Percentiles rank a stretch among this genome's conserved stretches.
Evolutionary conservation across 2,113 vertebrate genomes (phyloP).

Genomic region (Pholis gunnellus): DNA sequence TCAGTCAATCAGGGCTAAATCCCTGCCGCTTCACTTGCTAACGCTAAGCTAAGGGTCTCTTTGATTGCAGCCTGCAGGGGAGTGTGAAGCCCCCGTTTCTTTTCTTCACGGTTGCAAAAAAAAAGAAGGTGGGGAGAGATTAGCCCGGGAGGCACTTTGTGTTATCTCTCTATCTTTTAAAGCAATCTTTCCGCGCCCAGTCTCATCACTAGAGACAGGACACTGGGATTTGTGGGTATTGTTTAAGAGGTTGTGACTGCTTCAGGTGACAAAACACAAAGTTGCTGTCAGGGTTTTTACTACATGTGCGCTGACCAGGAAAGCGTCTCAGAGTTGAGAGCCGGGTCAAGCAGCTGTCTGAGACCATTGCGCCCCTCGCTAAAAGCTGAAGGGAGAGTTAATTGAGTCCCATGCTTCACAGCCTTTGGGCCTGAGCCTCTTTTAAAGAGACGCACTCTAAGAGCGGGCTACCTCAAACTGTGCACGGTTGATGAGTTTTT

Average conservation of each 20-base stretch:
- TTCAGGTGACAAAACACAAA: slow-evolving; percentile 61
- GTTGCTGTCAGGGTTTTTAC: slow-evolving; percentile 56
- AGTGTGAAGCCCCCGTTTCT: slow-evolving; percentile 59
- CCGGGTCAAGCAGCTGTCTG: slow-evolving; percentile 64
- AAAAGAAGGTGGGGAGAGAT: slow-evolving; percentile 49
- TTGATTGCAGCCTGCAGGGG: slow-evolving; percentile 73
- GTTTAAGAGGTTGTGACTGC: slow-evolving; percentile 53
- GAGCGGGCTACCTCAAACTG: slow-evolving; percentile 73
- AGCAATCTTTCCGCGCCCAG: slow-evolving; percentile 33
- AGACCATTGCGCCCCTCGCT: slow-evolving; percentile 54
- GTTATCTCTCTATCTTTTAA: slow-evolving; percentile 72
- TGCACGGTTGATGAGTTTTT: slow-evolving; percentile 79
- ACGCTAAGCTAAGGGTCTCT: slow-evolving; percentile 69
- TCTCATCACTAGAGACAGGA: slow-evolving; percentile 47
- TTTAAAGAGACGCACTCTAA: slow-evolving; percentile 68
- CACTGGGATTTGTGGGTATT: slow-evolving; percentile 54
- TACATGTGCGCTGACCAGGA: slow-evolving; percentile 75
- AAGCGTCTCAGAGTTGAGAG: slow-evolving; percentile 60
- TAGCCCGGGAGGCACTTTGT: slow-evolving; percentile 65
- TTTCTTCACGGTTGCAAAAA: slow-evolving; percentile 45
- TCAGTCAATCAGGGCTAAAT: slow-evolving; percentile 72
- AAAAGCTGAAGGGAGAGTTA: slow-evolving; percentile 84
- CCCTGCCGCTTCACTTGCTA: slow-evolving; percentile 66
- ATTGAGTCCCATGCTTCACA: slow-evolving; percentile 84
- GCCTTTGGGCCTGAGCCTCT: slow-evolving; percentile 77